Base-by-base conservation (phyloP, 2,797 vertebrate genomes). In the Bradypodion ventrale region DNA sequence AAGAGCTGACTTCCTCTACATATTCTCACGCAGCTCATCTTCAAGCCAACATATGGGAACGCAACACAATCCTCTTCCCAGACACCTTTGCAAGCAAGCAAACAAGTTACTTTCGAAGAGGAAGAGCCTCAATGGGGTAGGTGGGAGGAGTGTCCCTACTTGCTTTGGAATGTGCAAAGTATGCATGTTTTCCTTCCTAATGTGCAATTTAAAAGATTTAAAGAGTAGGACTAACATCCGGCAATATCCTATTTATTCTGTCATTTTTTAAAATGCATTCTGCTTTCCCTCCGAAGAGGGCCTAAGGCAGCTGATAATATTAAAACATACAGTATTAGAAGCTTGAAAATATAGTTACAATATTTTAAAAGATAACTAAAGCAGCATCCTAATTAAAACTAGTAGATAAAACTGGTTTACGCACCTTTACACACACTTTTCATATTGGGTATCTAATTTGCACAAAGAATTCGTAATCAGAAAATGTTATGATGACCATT, bases 31-130 rank as follows among this genome's bases (percentile, higher is more conserved):
- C 68, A 87, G 85, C 75, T 88, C 90, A 80, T 76, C 73, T 89
- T 79, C 16, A 85, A 66, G 69, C 4, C 82, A 62, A 37, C 52
- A 81, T 16, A 46, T 87, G 90, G 85, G 92, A 91, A 94, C 87
- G 88, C 79, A 92, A 87, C 90, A 83, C 79, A 82, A 89, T 37
- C 60, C 86, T 89, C 83, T 91, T 93, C 92, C 83, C 91, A 93
- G 88, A 62, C 87, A 76, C 85, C 85, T 78, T 21, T 65, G 85
- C 5, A 56, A 72, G 85, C 5, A 56, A 72, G 88, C 80, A 90
- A 70, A 83, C 46, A 90, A 23, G 66, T 56, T 35, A 15, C 73
- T 90, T 4, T 84, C 80, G 82, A 91, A 59, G 60, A 29, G 80
- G 76, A 79, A 91, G 0, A 32, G 84, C 84, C 69, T 87, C 74